A percentile compares a stretch with the other conserved stretches of the same genome.
Conservation (phyloP, 2,113 vertebrate species). For the Xenopus tropicalis region UCB_Xtro_10.0 CM004447.2:44681001-44681500, state of each 20-base stretch:
- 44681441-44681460: slow-evolving; percentile 36
- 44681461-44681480: slow-evolving; percentile 5
- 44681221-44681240: slow-evolving; percentile 42
- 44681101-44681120: no score
- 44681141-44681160: no score
- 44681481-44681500: slow-evolving; percentile 67
- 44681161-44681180: no score
- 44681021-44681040: no score
- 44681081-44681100: no score
- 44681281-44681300: slow-evolving; percentile 47
- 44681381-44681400: slow-evolving; percentile 51
- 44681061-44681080: no score
- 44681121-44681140: no score
- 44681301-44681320: slow-evolving; percentile 51
- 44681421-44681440: slow-evolving; percentile 46
- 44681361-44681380: slow-evolving; percentile 45
- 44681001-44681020: no score
- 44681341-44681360: slow-evolving; percentile 47
- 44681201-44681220: no score
- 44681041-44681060: no score
- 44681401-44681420: slow-evolving; percentile 44
- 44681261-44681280: slow-evolving; percentile 23
- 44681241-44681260: slow-evolving; percentile 16
- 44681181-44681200: no score
- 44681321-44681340: slow-evolving; percentile 51